Base-by-base conservation (phyloP, 2,797 vertebrate species). In the Moxostoma hubbsi region DNA sequence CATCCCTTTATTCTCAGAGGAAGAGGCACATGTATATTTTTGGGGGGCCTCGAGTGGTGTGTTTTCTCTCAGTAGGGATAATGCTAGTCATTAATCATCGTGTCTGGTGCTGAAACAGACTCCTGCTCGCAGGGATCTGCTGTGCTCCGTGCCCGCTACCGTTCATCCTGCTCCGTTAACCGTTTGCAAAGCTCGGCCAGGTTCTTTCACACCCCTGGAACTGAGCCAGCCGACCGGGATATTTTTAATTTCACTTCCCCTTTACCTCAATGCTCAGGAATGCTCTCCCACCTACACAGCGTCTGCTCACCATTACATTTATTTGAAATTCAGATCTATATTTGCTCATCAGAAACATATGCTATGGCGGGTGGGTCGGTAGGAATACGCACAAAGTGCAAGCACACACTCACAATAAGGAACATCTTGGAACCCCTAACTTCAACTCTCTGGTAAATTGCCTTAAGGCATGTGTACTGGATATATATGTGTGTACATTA, bases 341-440 rank as follows among this genome's bases (percentile, higher is more conserved):
- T 94, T 93, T 93, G 90, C 94, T 98, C 96, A 98, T 96, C 94
- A 92, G 94, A 97, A 98, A 96, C 97, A 99, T 92, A 93, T 98
- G 93, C 92, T 90, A 87, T 36, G 36, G 36, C 3, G 36, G 36
- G 36, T 36, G 36, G 2, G 4, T 36, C 85, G 88, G 86, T 80
- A 85, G 81, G 86, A 86, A 86, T 80, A 81, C 84, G 85, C 72
- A 76, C 46, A 57, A 66, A 70, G 70, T 18, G 13, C 59, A 71
- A 49, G 63, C 50, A 53, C 77, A 47, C 69, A 16, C 64, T 63
- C 46, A 18, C 82, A 75, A 54, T 45, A 15, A 69, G 18, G 51
- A 64, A 76, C 59, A 61, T 63, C 67, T 73, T 77, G 77, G 64
- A 82, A 62, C 80, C 73, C 51, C 66, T 77, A 71, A 74, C 80